phyloP scores from a whole-genome alignment of 2,113 vertebrate genomes.

The Peromyscus californicus region DNA sequence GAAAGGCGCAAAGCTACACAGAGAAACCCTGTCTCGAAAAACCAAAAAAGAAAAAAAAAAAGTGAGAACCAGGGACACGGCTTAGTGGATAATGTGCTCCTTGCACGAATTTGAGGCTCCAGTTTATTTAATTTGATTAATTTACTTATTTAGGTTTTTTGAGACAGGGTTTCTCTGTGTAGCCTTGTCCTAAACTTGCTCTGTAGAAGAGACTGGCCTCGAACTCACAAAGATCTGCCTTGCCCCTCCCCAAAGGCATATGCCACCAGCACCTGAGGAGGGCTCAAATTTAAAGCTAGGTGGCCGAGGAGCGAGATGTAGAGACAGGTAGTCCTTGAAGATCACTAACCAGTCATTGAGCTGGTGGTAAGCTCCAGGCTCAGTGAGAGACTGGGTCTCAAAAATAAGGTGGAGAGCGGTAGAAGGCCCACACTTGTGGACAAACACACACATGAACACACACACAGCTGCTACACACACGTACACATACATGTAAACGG shows the following conservation, averaged over 20 bases:
- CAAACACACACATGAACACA: not conserved
- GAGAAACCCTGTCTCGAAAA: too few species aligned
- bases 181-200: not conserved
- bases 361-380: not conserved
- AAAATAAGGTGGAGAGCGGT: not conserved
- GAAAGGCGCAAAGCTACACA: too few species aligned
- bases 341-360: not conserved
- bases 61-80: too few species aligned
- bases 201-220: not conserved
- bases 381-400: not conserved
- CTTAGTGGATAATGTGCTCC: not conserved
- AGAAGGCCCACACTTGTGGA: not conserved
- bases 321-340: too few species aligned
- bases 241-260: not conserved
- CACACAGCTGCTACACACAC: not conserved
- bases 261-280: not conserved
- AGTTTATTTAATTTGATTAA: not conserved
- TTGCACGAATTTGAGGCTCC: too few species aligned
- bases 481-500: not conserved
- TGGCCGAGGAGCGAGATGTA: too few species aligned
- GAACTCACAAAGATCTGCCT: not conserved
- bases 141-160: not conserved
- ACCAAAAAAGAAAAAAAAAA: too few species aligned
- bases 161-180: not conserved
- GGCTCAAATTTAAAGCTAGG: not conserved